Evolutionary conservation across 1,140 invertebrate species (phyloP).

Genomic region (Drosophila paulistorum): DNA sequence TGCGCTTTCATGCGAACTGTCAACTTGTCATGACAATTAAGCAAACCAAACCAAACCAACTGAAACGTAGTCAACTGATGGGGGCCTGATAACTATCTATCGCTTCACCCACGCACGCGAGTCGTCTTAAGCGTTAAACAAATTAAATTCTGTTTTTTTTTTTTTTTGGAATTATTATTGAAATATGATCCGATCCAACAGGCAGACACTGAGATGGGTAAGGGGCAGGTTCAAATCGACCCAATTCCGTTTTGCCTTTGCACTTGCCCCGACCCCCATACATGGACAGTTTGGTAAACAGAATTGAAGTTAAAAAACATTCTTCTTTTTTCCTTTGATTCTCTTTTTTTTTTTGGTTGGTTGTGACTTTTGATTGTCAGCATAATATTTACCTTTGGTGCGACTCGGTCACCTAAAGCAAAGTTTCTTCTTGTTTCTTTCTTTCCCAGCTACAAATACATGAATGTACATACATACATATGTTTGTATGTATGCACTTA

Average conservation of each 20-base stretch:
- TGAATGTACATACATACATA: not conserved
- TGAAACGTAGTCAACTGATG: not conserved
- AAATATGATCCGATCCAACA: conserved; percentile 56
- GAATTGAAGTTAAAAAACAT: conserved; percentile 3
- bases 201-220: not conserved
- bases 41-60: conserved; percentile 26
- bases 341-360: conserved; percentile 23
- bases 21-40: conserved; percentile 80
- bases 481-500: not conserved
- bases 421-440: conserved; percentile 5
- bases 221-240: conserved; percentile 34
- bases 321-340: not conserved
- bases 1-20: conserved; percentile 77
- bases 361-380: conserved; percentile 16
- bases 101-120: conserved; percentile 50
- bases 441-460: not conserved
- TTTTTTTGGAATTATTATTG: conserved; percentile 53
- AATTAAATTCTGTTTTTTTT: conserved; percentile 44
- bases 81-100: conserved; percentile 53
- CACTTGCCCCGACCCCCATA: conserved; percentile 45
- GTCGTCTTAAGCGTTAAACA: conserved; percentile 58
- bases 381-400: conserved; percentile 34
- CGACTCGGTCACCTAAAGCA: conserved; percentile 29
- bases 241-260: conserved; percentile 52
- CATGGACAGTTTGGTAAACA: conserved; percentile 51